Conservation (phyloP, 1,140 invertebrate species). For the Apolygus lucorum region DNA sequence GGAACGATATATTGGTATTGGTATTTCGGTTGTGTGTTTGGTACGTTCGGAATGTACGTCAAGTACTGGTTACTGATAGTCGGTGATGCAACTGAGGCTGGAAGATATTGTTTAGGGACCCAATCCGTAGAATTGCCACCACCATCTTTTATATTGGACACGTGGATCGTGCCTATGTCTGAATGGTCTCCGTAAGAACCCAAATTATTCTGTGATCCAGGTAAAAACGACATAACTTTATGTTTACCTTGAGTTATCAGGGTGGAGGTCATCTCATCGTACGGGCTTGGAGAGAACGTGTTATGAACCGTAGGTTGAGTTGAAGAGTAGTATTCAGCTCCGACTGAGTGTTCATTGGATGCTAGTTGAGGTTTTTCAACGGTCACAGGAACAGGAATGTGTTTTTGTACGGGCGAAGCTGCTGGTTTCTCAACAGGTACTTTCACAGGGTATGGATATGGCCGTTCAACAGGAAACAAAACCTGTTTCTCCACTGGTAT, state of each 20-base stretch:
- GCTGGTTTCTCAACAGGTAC: not conserved
- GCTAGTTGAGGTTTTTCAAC: conserved; percentile 3
- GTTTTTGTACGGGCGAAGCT: not conserved
- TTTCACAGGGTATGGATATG: conserved; percentile 41
- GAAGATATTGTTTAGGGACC: not conserved
- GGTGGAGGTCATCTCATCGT: conserved; percentile 1
- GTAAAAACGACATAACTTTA: conserved; percentile 19
- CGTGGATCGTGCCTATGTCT: not conserved
- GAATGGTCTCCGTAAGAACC: not conserved
- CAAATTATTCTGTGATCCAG: not conserved
- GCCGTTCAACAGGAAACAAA: conserved; percentile 38
- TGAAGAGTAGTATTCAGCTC: not conserved
- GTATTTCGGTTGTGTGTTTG: not conserved
- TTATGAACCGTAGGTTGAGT: not conserved
- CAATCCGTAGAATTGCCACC: conserved; percentile 9
- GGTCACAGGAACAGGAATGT: not conserved
- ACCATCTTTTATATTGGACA: conserved; percentile 1
- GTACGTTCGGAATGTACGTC: not conserved
- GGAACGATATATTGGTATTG: not conserved
- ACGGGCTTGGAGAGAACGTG: conserved; percentile 7
- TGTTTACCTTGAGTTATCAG: conserved; percentile 18
- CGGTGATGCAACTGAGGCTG: not conserved
- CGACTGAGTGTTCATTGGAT: not conserved
- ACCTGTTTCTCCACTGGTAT: conserved; percentile 39
- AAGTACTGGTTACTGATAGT: not conserved